Evolutionary conservation across 1,140 invertebrate species (phyloP), one percentile per base, ranked within the genome.

Genomic region (Eulimnadia texana): DNA sequence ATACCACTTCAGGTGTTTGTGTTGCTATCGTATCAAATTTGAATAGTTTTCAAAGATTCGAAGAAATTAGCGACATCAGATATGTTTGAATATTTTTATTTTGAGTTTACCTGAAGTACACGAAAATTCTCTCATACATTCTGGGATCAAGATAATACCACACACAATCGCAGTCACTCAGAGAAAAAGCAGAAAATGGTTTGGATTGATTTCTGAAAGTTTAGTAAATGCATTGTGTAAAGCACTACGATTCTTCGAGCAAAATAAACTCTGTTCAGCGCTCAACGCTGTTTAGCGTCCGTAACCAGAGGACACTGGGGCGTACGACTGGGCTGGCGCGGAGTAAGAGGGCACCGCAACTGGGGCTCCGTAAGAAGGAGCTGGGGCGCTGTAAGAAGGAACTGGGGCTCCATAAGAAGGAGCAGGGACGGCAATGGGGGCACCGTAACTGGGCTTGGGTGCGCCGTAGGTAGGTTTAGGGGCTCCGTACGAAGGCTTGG

Each of bases 381-480:
- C 33, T 6, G 33, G 33, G 33, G 55, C 33, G 22, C 25, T 19
- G 28, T 57, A 58, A 11, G 55, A 29, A 16, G 60, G 50, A 20
- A 23, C 33, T 2, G 61, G 61, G 10, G 61, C 23, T 23, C 23
- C 62, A 49, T 63, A 63, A n/a, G 55, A 58, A 50, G 58, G 53
- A n/a, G 50, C 23, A 1, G 59, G 59, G 1, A 50, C 42, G 27
- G 23, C 23, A 19, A 23, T 61, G 2, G 62, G 62, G 13, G 54
- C 55, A 47, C 61, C 55, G 47, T 63, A 63, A n/a, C 19, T 29
- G 0, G 25, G 55, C 9, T 33, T n/a, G 0, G 61, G 61, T 22
- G 61, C 61, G 10, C 61, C 62, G 28, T 63, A 63, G 16, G 29
- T 50, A 20, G 33, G 23, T 28, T 63, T 57, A 23, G 61, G 61